These are phyloP conservation scores for Pelosia muscerda DNA, from an alignment of 2,888 invertebrate species.

Conservation along the genomic window DNA sequence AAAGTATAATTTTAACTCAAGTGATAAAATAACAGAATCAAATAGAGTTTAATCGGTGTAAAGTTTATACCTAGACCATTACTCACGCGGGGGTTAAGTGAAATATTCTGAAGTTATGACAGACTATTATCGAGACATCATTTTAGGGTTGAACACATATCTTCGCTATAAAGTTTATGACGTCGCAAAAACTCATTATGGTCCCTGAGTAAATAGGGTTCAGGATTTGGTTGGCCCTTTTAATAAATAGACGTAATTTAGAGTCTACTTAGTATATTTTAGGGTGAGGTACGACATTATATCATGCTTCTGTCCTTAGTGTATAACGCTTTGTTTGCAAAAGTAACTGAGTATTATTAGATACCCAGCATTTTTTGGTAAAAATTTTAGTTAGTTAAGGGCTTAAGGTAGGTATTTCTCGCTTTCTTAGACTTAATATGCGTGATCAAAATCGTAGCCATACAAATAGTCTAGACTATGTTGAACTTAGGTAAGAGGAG, in stretches of 20 bases:
- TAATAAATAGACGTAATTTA: constrained; percentile 14
- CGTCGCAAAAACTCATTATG: constrained; percentile 38
- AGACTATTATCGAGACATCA: constrained; percentile 59
- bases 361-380: too few species aligned
- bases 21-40: constrained; percentile 33
- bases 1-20: constrained; percentile 16
- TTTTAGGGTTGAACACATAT: constrained; percentile 57
- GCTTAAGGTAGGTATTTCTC: too few species aligned
- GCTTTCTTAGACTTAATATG: too few species aligned
- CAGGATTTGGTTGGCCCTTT: constrained; percentile 29
- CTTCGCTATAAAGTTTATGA: constrained; percentile 46
- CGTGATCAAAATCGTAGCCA: too few species aligned
- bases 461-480: too few species aligned
- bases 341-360: neutral
- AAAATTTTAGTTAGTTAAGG: too few species aligned
- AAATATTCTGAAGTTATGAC: constrained; percentile 55
- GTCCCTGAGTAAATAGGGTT: constrained; percentile 36
- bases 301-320: neutral
- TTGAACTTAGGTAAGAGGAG: too few species aligned
- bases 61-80: constrained; percentile 46
- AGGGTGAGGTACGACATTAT: neutral
- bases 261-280: neutral
- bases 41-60: constrained; percentile 37
- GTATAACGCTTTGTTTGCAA: neutral
- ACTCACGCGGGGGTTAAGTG: constrained; percentile 49